phyloP scores from a whole-genome alignment of 2,113 vertebrate species.

The Aix galericulata region DNA sequence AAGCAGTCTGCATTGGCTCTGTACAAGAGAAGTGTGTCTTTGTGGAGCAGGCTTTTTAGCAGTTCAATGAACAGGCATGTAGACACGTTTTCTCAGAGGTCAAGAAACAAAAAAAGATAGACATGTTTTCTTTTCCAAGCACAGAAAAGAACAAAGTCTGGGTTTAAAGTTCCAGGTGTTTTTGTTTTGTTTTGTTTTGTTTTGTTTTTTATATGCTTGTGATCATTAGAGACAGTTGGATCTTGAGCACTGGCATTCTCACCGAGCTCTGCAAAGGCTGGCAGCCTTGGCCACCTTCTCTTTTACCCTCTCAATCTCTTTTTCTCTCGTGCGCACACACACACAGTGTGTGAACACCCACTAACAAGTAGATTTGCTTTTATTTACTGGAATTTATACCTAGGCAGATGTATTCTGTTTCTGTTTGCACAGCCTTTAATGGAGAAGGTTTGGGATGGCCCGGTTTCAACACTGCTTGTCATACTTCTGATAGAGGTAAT shows the following conservation, averaged over 20 bases:
- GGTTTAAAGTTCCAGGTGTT: neutral
- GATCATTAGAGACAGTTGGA: neutral
- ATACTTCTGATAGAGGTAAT: neutral
- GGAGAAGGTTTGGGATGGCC: neutral
- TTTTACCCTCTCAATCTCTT: neutral
- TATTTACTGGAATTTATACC: neutral
- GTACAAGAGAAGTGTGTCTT: neutral
- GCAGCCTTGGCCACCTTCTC: neutral
- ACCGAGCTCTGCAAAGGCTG: neutral
- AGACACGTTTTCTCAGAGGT: neutral
- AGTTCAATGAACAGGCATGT: neutral
- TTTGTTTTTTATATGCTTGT: neutral
- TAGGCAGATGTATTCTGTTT: neutral
- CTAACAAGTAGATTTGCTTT: neutral
- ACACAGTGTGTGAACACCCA: neutral
- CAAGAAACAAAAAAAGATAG: neutral
- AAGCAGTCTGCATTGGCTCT: neutral
- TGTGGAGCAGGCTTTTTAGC: neutral
- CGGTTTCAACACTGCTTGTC: neutral
- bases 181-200: neutral
- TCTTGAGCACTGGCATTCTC: neutral
- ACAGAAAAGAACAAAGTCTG: neutral
- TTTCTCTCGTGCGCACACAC: neutral
- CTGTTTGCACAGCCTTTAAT: neutral
- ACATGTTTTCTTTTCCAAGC: neutral